These are phyloP conservation scores for Thamnophis elegans DNA, from an alignment of 2,797 vertebrate genomes.

Conservation along the genomic window DNA sequence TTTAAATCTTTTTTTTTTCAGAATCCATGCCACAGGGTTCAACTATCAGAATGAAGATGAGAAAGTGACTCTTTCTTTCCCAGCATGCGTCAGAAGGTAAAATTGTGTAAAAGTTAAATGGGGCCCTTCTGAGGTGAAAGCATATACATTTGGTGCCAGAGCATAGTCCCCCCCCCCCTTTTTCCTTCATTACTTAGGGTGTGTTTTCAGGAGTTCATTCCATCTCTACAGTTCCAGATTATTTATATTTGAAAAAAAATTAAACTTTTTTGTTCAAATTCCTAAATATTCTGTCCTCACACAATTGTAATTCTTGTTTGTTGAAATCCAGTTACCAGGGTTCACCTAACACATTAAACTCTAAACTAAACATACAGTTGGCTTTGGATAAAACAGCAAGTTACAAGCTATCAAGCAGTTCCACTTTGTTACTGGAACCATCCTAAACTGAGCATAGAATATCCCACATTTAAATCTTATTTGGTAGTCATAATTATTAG, in stretches of 20 bases:
- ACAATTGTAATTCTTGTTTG: not conserved
- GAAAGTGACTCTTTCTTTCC: conserved; percentile 96
- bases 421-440: not conserved
- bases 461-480: not conserved
- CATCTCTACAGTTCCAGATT: not conserved
- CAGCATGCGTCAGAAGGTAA: conserved; percentile 90
- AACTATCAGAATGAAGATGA: conserved; percentile 99
- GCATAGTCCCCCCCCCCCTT: not conserved
- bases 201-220: not conserved
- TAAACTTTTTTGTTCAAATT: not conserved
- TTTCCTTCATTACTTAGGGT: not conserved
- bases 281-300: not conserved
- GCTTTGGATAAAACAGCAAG: not conserved
- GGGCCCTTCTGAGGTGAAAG: not conserved
- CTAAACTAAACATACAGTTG: not conserved
- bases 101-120: not conserved
- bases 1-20: conserved; percentile 62
- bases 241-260: not conserved
- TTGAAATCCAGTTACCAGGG: not conserved
- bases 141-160: not conserved
- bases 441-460: not conserved
- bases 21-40: conserved; percentile 97
- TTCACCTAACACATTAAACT: not conserved
- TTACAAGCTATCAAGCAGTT: not conserved
- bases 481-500: not conserved